Conservation (phyloP, 2,113 vertebrate species). For the Menidia beryllina region DNA sequence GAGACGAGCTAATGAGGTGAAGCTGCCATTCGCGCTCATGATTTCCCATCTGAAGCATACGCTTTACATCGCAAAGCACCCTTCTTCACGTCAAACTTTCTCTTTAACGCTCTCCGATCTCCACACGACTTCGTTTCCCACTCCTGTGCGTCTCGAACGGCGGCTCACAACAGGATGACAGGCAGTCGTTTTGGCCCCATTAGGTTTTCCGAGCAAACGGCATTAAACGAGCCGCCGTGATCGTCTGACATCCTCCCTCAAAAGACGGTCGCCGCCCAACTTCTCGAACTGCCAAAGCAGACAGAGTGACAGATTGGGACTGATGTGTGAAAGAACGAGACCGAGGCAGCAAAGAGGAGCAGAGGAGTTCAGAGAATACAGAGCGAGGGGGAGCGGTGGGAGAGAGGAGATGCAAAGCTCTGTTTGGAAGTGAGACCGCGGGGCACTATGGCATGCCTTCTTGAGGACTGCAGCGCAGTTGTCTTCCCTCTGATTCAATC, state of each 20-base stretch:
- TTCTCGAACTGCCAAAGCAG: slow-evolving; percentile 37
- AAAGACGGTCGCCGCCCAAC: slow-evolving; percentile 40
- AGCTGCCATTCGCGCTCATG: slow-evolving; percentile 4
- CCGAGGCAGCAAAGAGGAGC: slow-evolving; percentile 4
- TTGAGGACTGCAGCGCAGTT: background rate
- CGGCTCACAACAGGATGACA: slow-evolving; percentile 6
- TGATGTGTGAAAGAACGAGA: slow-evolving; percentile 36
- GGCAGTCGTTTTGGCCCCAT: slow-evolving; percentile 13
- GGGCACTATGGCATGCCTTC: slow-evolving; percentile 30
- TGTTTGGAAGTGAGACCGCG: slow-evolving; percentile 56
- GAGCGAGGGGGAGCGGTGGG: slow-evolving; percentile 40
- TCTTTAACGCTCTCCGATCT: background rate
- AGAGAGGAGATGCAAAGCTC: slow-evolving; percentile 46
- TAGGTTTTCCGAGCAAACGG: slow-evolving; percentile 24
- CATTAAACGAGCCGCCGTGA: slow-evolving; percentile 40
- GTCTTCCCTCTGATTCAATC: slow-evolving; percentile 23
- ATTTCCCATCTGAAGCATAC: slow-evolving; percentile 23
- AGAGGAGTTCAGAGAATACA: slow-evolving; percentile 49
- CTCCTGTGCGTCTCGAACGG: slow-evolving; percentile 31
- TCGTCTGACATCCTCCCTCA: slow-evolving; percentile 38
- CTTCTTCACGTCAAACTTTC: background rate
- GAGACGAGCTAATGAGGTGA: slow-evolving; percentile 45
- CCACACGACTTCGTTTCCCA: background rate
- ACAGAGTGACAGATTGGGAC: slow-evolving; percentile 16
- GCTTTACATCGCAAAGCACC: slow-evolving; percentile 1